Conservation (phyloP, 2,113 vertebrate genomes). For the Leptobrachium leishanense region DNA sequence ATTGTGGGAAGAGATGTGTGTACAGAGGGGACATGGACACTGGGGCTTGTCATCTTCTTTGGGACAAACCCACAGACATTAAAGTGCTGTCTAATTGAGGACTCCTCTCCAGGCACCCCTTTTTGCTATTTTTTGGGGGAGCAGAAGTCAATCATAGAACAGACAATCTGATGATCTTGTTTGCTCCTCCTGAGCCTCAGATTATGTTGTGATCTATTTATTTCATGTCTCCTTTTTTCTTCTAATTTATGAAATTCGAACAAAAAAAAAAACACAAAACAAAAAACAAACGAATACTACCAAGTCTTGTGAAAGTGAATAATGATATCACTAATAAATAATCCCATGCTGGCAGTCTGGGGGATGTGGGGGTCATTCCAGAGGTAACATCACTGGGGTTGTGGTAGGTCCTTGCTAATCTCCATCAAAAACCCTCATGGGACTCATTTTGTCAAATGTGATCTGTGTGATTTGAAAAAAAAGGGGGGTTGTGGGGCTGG, state of each 20-base stretch:
- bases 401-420: slow-evolving; percentile 39
- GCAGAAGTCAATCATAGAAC: slow-evolving; percentile 9
- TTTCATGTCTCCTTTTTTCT: slow-evolving; percentile 78
- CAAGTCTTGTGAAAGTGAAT: slow-evolving; percentile 77
- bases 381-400: slow-evolving; percentile 9
- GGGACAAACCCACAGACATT: slow-evolving; percentile 4
- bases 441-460: slow-evolving; percentile 47
- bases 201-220: slow-evolving; percentile 75
- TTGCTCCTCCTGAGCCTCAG: slow-evolving; percentile 2
- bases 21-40: slow-evolving; percentile 3
- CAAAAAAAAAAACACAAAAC: slow-evolving; percentile 36
- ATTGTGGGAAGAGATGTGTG: slow-evolving; percentile 27
- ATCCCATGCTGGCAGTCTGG: slow-evolving; percentile 28
- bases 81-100: neutral
- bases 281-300: neutral
- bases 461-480: slow-evolving; percentile 36
- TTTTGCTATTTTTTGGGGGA: slow-evolving; percentile 5
- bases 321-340: slow-evolving; percentile 64
- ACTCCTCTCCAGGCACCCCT: no score
- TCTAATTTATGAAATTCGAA: slow-evolving; percentile 74
- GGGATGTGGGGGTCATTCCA: slow-evolving; percentile 41
- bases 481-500: neutral
- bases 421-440: slow-evolving; percentile 20
- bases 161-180: slow-evolving; percentile 15
- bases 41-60: neutral